Conservation (phyloP, 2,797 vertebrate species). For the Siniperca undulata region DNA sequence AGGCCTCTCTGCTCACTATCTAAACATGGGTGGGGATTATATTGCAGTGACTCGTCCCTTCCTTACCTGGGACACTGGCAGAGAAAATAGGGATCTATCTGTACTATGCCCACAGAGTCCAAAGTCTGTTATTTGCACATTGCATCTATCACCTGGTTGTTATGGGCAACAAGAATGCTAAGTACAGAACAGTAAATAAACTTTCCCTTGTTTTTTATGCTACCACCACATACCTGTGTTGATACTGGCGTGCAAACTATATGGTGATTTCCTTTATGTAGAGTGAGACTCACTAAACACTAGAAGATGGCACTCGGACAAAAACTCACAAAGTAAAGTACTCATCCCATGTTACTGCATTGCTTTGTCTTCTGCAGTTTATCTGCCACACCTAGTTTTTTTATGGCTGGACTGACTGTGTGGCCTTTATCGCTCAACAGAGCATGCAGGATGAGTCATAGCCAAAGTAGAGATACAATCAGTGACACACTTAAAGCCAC, state of each 20-base stretch:
- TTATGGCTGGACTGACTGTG: conserved; percentile 58
- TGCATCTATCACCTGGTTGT: conserved; percentile 67
- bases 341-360: conserved; percentile 32
- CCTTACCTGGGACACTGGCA: conserved; percentile 30
- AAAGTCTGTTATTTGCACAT: conserved; percentile 75
- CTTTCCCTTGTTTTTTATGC: conserved; percentile 26
- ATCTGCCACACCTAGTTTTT: conserved; percentile 76
- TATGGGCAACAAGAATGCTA: conserved; percentile 46
- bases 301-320: background rate
- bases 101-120: conserved; percentile 55
- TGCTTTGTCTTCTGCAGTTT: conserved; percentile 65
- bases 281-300: background rate
- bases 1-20: conserved; percentile 52
- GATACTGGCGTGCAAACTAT: background rate
- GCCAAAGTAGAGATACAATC: conserved; percentile 41
- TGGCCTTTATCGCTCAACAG: conserved; percentile 50
- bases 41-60: conserved; percentile 49
- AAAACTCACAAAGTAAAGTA: conserved; percentile 45
- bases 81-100: conserved; percentile 34
- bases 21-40: conserved; percentile 78
- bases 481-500: conserved; percentile 40
- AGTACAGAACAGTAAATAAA: conserved; percentile 35
- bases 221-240: conserved; percentile 2
- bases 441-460: conserved; percentile 60
- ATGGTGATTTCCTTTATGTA: background rate